A percentile compares a stretch with the other conserved stretches of the same genome.
Conservation (phyloP, 1,140 invertebrate genomes). For the Gryon sp. region DNA sequence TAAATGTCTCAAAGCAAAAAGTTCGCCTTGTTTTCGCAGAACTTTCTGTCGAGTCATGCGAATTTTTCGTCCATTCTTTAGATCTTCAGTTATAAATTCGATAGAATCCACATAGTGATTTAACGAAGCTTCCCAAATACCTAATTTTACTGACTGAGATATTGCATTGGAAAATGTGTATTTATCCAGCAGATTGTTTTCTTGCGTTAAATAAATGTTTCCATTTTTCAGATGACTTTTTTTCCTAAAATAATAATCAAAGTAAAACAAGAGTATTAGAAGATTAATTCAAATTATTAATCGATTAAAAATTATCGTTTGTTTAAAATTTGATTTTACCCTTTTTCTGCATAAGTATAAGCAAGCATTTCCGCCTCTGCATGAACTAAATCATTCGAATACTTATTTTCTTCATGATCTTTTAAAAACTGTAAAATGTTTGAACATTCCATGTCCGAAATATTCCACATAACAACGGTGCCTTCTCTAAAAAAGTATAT, state of each 20-base stretch:
- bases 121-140: slow-evolving; percentile 93
- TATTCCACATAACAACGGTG: slow-evolving; percentile 95
- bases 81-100: slow-evolving; percentile 88
- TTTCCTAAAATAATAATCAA: slow-evolving; percentile 68
- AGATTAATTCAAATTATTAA: no score
- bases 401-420: slow-evolving; percentile 84
- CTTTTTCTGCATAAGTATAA: slow-evolving; percentile 84
- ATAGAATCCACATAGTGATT: slow-evolving; percentile 91
- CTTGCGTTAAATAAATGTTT: slow-evolving; percentile 78
- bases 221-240: slow-evolving; percentile 78
- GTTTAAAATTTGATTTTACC: no score
- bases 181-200: slow-evolving; percentile 83
- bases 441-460: slow-evolving; percentile 88
- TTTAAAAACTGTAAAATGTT: slow-evolving; percentile 88
- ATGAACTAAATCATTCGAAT: slow-evolving; percentile 84
- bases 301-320: no score
- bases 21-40: slow-evolving; percentile 93
- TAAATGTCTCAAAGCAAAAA: slow-evolving; percentile 92
- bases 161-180: slow-evolving; percentile 94
- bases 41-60: slow-evolving; percentile 86
- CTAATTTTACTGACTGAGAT: slow-evolving; percentile 93
- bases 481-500: slow-evolving; percentile 94
- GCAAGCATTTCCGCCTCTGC: slow-evolving; percentile 91
- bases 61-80: slow-evolving; percentile 86
- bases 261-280: slow-evolving; percentile 9